Percentiles rank a stretch among this genome's conserved stretches.
Evolutionary conservation across 2,113 vertebrate species (phyloP).

Genomic region (Cynoglossus semilaevis): DNA sequence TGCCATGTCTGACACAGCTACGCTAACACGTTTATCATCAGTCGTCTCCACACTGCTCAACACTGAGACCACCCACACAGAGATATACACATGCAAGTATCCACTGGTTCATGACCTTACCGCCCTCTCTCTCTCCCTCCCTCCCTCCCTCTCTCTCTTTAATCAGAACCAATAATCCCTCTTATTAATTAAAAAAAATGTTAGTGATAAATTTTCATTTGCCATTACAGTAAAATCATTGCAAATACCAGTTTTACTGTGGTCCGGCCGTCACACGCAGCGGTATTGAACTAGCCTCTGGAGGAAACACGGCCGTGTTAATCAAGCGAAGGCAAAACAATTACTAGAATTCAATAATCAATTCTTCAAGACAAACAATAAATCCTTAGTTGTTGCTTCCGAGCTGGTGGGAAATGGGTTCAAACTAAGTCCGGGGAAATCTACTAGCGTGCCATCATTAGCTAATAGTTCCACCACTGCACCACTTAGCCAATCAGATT

Average conservation of each 20-base stretch:
- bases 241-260: slow-evolving; percentile 30
- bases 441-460: slow-evolving; percentile 50
- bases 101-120: slow-evolving; percentile 13
- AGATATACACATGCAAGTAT: slow-evolving; percentile 5
- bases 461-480: slow-evolving; percentile 57
- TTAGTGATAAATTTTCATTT: not conserved
- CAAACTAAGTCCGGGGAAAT: slow-evolving; percentile 60
- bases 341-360: slow-evolving; percentile 76
- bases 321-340: slow-evolving; percentile 72
- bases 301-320: slow-evolving; percentile 67
- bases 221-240: slow-evolving; percentile 1
- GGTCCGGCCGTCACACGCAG: slow-evolving; percentile 30
- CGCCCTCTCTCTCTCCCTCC: no score
- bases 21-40: slow-evolving; percentile 15
- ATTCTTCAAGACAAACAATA: slow-evolving; percentile 66
- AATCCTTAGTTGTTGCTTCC: slow-evolving; percentile 53
- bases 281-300: slow-evolving; percentile 44
- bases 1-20: slow-evolving; percentile 18
- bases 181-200: not conserved
- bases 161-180: slow-evolving; percentile 7
- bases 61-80: slow-evolving; percentile 20
- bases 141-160: slow-evolving; percentile 5
- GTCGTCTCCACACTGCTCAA: slow-evolving; percentile 18
- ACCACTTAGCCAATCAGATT: slow-evolving; percentile 65
- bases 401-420: slow-evolving; percentile 44